Conservation (phyloP, 2,797 vertebrate species). For the Microchirus variegatus region DNA sequence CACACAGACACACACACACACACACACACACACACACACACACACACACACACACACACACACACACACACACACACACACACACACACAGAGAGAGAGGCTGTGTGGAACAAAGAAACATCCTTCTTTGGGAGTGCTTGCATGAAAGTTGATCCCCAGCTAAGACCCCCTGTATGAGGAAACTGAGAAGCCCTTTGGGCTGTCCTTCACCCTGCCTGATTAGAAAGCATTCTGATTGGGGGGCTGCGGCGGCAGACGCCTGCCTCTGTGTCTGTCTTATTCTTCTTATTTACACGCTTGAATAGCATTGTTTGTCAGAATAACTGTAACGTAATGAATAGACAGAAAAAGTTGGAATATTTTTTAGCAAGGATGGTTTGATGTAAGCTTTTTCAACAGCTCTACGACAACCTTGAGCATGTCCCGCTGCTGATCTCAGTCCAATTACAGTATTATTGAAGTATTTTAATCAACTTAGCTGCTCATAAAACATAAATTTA, state of each 20-base stretch:
- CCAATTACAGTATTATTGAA: too few species aligned
- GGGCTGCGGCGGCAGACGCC: conserved; percentile 42
- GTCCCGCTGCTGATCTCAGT: too few species aligned
- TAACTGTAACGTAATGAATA: not conserved
- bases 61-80: conserved; percentile 11
- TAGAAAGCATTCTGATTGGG: conserved; percentile 74
- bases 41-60: conserved; percentile 7
- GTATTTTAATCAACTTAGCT: too few species aligned
- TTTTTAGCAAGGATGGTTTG: not conserved
- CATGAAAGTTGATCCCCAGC: conserved; percentile 80
- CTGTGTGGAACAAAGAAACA: conserved; percentile 72
- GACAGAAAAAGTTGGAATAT: not conserved
- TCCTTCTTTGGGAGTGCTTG: conserved; percentile 68
- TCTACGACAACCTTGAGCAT: too few species aligned
- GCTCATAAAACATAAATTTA: too few species aligned
- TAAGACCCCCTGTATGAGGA: conserved; percentile 74
- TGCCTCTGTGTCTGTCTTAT: conserved; percentile 1
- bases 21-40: conserved; percentile 7
- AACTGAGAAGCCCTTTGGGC: conserved; percentile 71
- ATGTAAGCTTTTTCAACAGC: too few species aligned
- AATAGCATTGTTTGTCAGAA: not conserved
- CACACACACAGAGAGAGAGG: conserved; percentile 13
- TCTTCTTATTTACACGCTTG: not conserved
- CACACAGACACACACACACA: conserved; percentile 8
- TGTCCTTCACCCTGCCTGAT: conserved; percentile 73